Base-by-base conservation (phyloP, 2,888 invertebrate genomes). In the Andricus curvator region DNA sequence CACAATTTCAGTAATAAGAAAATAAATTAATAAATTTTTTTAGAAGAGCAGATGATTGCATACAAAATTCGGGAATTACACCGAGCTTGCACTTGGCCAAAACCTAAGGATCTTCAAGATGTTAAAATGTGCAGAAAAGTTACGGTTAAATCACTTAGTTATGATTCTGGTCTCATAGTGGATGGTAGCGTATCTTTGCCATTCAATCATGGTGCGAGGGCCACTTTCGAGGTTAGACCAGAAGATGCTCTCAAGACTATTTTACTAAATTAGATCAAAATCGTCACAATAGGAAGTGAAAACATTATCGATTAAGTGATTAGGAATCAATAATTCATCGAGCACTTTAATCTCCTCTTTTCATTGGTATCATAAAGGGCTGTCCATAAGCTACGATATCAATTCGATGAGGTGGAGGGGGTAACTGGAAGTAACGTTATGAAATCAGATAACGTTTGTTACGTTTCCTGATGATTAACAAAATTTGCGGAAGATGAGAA, bases 21-120 rank as follows among this genome's bases (percentile, higher is more conserved):
- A 15, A 1, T 0, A 15, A 1, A 4, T n/a, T n/a, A 64, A 0
- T 6, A 15, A 15, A 2, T 0, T 78, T 66, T 91, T 91, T 64
- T 88, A 96, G 97, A 97, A 88, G 96, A 97, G 84, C 94, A 94
- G 6, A 95, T 95, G 87, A 95, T 99, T 93, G 97, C 97, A 81
- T 99, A 98, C 92, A 97, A 97, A 0, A 96, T 99, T 66, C 95
- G 99, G 13, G 99, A 99, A 93, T 97, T 98, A 89, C 96, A 98
- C 68, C 96, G 96, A 81, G 97, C 96, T 80, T 96, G 96, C 82
- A 96, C 96, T 60, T 96, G 97, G 95, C 97, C 97, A n/a, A 95
- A 96, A 81, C 96, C 95, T 0, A 94, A 97, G 77, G 94, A 95
- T 0, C 94, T 96, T 62, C 94, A 95, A 62, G 95, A 96, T 0